Conservation (phyloP, 2,797 vertebrate species). For the Siniperca undulata region DNA sequence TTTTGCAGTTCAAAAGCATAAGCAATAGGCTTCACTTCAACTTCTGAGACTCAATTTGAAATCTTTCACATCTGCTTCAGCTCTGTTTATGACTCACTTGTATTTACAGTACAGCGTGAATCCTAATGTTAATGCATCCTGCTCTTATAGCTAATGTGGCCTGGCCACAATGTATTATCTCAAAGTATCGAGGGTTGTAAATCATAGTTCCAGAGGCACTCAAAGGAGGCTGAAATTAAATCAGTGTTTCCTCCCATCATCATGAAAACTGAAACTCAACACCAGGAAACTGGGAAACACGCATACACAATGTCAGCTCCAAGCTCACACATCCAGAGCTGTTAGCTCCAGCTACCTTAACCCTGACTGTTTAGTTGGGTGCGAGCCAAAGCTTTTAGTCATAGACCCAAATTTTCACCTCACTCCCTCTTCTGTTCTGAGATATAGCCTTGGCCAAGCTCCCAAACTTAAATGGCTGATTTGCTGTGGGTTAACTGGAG, state of each 20-base stretch:
- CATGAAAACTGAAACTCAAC: conserved; percentile 69
- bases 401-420: conserved; percentile 76
- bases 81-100: conserved; percentile 52
- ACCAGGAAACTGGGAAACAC: conserved; percentile 59
- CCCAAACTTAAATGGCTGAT: conserved; percentile 77
- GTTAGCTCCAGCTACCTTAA: conserved; percentile 66
- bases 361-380: conserved; percentile 65
- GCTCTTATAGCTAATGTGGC: conserved; percentile 56
- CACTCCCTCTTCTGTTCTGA: conserved; percentile 59
- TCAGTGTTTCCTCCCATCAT: conserved; percentile 77
- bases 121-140: conserved; percentile 37
- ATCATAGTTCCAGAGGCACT: conserved; percentile 65
- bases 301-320: conserved; percentile 25
- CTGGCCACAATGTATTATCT: conserved; percentile 64
- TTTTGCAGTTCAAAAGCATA: conserved; percentile 14
- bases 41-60: conserved; percentile 23
- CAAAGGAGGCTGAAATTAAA: conserved; percentile 77
- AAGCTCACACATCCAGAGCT: conserved; percentile 60
- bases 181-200: conserved; percentile 66
- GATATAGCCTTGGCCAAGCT: conserved; percentile 75
- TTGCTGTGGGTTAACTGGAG: conserved; percentile 75
- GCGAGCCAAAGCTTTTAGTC: conserved; percentile 75
- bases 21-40: conserved; percentile 6
- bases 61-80: conserved; percentile 43
- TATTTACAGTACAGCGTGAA: conserved; percentile 44